Conservation (phyloP, 2,113 vertebrate genomes). For the Oenanthe melanoleuca region DNA sequence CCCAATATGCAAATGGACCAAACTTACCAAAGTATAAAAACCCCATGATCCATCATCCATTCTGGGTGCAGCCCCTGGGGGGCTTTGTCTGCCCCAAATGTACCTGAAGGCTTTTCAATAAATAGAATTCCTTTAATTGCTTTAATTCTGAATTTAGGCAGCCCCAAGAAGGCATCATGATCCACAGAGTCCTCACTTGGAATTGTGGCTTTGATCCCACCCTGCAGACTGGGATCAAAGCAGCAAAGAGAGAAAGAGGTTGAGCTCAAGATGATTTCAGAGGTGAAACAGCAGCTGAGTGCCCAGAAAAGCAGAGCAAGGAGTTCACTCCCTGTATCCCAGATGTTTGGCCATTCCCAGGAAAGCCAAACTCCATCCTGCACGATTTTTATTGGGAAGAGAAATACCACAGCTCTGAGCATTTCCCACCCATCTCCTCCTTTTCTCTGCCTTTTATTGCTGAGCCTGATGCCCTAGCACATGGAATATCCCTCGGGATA, state of each 20-base stretch:
- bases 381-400: not conserved
- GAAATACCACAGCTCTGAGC: accelerated
- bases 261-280: not conserved
- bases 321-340: not conserved
- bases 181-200: not conserved
- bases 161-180: not conserved
- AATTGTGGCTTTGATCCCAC: not conserved
- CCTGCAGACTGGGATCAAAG: not conserved
- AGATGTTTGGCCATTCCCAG: not conserved
- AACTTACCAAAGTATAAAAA: not conserved
- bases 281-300: not conserved
- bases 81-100: not conserved
- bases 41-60: accelerated
- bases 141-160: too few relatives aligned
- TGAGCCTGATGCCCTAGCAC: not conserved
- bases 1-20: not conserved
- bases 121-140: not conserved
- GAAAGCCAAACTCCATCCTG: not conserved
- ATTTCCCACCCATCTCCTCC: not conserved
- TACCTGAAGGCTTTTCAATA: not conserved
- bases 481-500: not conserved
- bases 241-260: not conserved
- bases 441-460: not conserved
- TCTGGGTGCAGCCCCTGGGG: not conserved
- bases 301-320: not conserved